These are phyloP conservation scores for Xestia rhomboidea DNA, from an alignment of 2,888 invertebrate genomes.

Conservation along the genomic window DNA sequence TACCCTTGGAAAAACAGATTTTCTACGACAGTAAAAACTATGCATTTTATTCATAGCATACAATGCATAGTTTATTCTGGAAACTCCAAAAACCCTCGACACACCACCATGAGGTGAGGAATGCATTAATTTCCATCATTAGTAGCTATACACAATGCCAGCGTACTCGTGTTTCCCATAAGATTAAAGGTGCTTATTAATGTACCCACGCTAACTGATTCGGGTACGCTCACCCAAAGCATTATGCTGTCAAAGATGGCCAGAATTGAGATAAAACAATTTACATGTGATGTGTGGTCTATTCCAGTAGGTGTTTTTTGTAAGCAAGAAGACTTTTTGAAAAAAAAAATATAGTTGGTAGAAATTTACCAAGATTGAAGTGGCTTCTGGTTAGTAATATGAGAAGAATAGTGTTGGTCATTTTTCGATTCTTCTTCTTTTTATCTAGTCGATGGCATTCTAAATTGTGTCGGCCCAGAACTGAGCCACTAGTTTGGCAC, in stretches of 20 bases:
- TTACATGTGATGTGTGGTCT: constrained; percentile 34
- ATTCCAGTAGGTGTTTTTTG: no score
- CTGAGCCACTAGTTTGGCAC: no score
- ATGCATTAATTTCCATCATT: constrained; percentile 54
- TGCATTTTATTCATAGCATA: background rate
- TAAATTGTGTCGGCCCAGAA: no score
- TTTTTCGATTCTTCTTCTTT: background rate
- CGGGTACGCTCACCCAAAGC: constrained; percentile 14
- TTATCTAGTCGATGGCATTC: no score
- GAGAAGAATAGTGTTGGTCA: background rate
- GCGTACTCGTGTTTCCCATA: constrained; percentile 45
- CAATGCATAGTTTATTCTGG: background rate
- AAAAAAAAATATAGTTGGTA: background rate
- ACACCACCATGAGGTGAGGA: constrained; percentile 27
- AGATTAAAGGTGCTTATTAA: constrained; percentile 50
- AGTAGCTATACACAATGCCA: constrained; percentile 37
- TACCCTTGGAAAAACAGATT: background rate
- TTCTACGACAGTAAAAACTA: background rate
- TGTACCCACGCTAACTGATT: constrained; percentile 51
- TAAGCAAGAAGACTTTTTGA: no score
- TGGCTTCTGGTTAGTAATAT: background rate
- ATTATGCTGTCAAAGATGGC: constrained; percentile 30
- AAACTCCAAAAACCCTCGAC: constrained; percentile 6
- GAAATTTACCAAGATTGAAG: background rate
- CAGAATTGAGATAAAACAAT: constrained; percentile 43